These are phyloP conservation scores for Callithrix jacchus DNA, from an alignment of 2,113 vertebrate genomes.

Conservation along the genomic window DNA sequence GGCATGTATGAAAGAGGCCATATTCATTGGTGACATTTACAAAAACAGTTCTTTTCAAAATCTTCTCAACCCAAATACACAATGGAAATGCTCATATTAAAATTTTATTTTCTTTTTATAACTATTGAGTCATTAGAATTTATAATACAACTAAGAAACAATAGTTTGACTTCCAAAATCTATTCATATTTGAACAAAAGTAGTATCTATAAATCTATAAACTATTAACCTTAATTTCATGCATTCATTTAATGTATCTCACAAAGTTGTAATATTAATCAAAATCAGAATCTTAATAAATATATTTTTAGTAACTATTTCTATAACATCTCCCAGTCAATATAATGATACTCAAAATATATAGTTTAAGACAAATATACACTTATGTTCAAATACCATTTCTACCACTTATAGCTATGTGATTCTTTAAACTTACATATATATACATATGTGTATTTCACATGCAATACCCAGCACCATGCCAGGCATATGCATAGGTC, in stretches of 20 bases:
- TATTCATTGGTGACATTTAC: slow-evolving; percentile 84
- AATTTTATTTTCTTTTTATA: slow-evolving; percentile 49
- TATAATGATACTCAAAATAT: background rate
- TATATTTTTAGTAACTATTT: background rate
- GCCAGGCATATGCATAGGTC: background rate
- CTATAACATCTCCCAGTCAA: background rate
- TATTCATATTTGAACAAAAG: slow-evolving; percentile 28
- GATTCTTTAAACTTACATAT: background rate
- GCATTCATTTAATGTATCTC: background rate
- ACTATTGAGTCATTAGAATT: slow-evolving; percentile 33
- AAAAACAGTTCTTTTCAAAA: slow-evolving; percentile 76
- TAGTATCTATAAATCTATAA: slow-evolving; percentile 14
- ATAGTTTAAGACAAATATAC: background rate
- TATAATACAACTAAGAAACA: slow-evolving; percentile 15
- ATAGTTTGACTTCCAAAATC: slow-evolving; percentile 10
- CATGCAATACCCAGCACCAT: background rate
- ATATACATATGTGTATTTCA: background rate
- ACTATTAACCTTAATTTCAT: background rate
- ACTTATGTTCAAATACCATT: background rate
- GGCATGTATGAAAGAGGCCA: slow-evolving; percentile 79
- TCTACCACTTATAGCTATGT: background rate
- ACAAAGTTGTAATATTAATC: background rate
- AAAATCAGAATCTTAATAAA: slow-evolving; percentile 20
- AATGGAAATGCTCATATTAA: background rate
- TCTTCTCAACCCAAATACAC: slow-evolving; percentile 25